A percentile compares a stretch with the other conserved stretches of the same genome.
Evolutionary conservation across 2,797 vertebrate species (phyloP).

Genomic region (Neoniphon sammara): DNA sequence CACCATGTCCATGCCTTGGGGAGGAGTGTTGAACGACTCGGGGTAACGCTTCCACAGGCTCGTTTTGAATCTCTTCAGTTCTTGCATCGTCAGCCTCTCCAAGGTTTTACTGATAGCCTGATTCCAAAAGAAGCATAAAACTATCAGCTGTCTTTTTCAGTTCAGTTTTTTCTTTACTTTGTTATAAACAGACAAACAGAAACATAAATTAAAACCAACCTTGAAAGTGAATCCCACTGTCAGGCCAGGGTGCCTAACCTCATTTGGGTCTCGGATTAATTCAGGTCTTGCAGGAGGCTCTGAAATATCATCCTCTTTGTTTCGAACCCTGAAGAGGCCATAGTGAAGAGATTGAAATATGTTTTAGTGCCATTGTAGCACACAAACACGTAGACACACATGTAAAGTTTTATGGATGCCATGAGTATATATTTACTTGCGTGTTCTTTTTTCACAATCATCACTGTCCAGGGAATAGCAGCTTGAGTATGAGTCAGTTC

Average conservation of each 20-base stretch:
- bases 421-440: slow-evolving; percentile 62
- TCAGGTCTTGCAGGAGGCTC: slow-evolving; percentile 42
- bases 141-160: neutral
- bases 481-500: slow-evolving; percentile 77
- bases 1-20: slow-evolving; percentile 72
- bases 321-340: slow-evolving; percentile 51
- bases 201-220: slow-evolving; percentile 55
- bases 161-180: neutral
- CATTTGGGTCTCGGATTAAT: slow-evolving; percentile 39
- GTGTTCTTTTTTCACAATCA: slow-evolving; percentile 68
- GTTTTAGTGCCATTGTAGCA: neutral
- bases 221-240: slow-evolving; percentile 77
- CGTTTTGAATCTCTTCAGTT: slow-evolving; percentile 63
- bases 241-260: slow-evolving; percentile 69
- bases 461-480: slow-evolving; percentile 75
- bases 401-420: neutral
- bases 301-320: slow-evolving; percentile 3
- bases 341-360: slow-evolving; percentile 6
- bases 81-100: slow-evolving; percentile 28
- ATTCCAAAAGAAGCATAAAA: slow-evolving; percentile 29
- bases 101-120: slow-evolving; percentile 72
- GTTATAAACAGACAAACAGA: neutral
- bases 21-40: slow-evolving; percentile 60
- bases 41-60: slow-evolving; percentile 76
- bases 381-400: slow-evolving; percentile 1